Evolutionary conservation across 2,888 invertebrate genomes (phyloP).

Genomic region (Toxonevra muliebris): DNA sequence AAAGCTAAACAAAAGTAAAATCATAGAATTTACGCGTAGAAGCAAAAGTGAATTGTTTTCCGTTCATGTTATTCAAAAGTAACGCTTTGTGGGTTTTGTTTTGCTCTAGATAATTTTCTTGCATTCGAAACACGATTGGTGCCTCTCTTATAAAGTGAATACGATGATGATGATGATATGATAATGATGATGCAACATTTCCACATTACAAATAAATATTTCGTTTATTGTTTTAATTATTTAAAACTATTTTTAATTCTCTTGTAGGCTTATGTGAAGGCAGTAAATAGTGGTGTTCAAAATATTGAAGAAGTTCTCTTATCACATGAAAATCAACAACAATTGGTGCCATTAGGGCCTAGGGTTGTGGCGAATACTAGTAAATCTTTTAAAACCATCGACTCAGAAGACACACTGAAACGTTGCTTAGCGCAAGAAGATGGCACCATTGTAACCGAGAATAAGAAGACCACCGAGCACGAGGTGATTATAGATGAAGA

Average conservation of each 20-base stretch:
- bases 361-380: constrained; percentile 78
- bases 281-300: constrained; percentile 72
- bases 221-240: neutral
- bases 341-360: constrained; percentile 75
- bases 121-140: constrained; percentile 39
- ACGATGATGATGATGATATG: constrained; percentile 7
- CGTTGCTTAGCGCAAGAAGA: constrained; percentile 80
- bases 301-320: constrained; percentile 79
- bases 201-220: constrained; percentile 11
- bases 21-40: neutral
- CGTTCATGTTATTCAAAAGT: constrained; percentile 32
- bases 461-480: constrained; percentile 83
- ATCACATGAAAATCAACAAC: constrained; percentile 70
- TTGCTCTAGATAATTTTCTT: constrained; percentile 58
- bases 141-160: constrained; percentile 13
- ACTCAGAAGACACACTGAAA: constrained; percentile 85
- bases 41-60: constrained; percentile 37
- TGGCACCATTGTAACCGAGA: constrained; percentile 88
- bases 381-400: constrained; percentile 81
- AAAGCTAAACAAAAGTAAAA: no score
- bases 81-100: constrained; percentile 46
- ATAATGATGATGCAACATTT: constrained; percentile 25
- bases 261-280: constrained; percentile 77
- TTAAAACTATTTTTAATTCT: neutral
- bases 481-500: constrained; percentile 85